phyloP scores from a whole-genome alignment of 2,797 vertebrate genomes.

The Neopelma chrysocephalum region DNA sequence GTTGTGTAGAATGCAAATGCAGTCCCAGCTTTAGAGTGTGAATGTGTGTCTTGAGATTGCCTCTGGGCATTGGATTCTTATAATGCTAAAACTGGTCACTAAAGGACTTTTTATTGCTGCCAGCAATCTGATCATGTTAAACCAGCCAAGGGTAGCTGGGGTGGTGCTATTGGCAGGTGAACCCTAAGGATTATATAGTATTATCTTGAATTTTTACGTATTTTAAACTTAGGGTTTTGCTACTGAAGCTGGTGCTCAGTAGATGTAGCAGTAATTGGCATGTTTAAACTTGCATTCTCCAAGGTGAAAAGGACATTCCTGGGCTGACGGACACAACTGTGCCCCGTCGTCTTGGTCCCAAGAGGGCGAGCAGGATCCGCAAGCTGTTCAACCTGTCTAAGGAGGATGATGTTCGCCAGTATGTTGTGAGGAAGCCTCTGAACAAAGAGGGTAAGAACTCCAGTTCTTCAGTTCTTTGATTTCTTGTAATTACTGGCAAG shows the following conservation, averaged over 20 bases:
- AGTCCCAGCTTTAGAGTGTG: rapidly evolving
- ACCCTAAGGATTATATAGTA: background rate
- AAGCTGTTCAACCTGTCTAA: constrained; percentile 98
- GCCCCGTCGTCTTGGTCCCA: constrained; percentile 94
- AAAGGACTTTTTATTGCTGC: rapidly evolving
- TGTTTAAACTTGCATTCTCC: background rate
- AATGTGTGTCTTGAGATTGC: background rate
- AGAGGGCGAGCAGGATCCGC: constrained; percentile 97
- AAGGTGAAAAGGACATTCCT: constrained; percentile 97
- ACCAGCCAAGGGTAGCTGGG: no score
- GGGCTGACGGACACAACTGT: constrained; percentile 96
- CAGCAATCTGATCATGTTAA: rapidly evolving
- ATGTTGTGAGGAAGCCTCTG: constrained; percentile 95
- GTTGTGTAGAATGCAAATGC: background rate
- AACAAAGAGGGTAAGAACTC: constrained; percentile 88
- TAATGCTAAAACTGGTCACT: background rate
- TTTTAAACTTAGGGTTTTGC: rapidly evolving
- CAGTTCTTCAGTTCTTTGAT: rapidly evolving
- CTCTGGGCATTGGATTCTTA: rapidly evolving
- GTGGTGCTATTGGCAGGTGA: rapidly evolving
- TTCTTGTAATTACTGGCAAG: rapidly evolving
- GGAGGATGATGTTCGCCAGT: constrained; percentile 96
- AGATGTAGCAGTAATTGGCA: background rate
- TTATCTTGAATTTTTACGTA: rapidly evolving
- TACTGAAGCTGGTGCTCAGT: background rate